phyloP scores from a whole-genome alignment of 35 echinoderm and acorn worm genomes.

The Eucidaris tribuloides region DNA sequence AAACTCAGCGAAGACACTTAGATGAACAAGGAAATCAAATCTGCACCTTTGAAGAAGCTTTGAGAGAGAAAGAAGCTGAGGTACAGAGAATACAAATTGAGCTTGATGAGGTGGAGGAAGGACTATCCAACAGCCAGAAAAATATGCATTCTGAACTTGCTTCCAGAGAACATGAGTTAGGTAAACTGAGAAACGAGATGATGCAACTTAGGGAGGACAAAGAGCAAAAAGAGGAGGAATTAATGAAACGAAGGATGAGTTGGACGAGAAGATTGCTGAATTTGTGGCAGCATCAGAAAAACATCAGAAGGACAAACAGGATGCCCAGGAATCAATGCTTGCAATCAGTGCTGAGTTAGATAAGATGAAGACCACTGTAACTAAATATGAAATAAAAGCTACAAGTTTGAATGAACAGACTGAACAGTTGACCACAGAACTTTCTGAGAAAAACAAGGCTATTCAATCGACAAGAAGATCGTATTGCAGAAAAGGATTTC shows the following conservation, averaged over 20 bases:
- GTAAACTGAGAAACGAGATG: constrained; percentile 8
- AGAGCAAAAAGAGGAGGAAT: constrained; percentile 3
- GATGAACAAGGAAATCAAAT: constrained; percentile 36
- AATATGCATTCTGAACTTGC: constrained; percentile 4
- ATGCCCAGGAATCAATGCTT: background rate
- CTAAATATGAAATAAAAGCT: background rate
- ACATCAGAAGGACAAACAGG: background rate
- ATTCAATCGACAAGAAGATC: background rate
- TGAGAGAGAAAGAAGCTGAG: constrained; percentile 34
- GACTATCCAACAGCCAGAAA: constrained; percentile 45
- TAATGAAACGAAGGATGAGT: constrained; percentile 19
- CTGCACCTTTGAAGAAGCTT: constrained; percentile 12
- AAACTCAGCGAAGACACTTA: constrained; percentile 7
- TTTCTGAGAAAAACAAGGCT: background rate
- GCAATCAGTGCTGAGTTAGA: constrained; percentile 5
- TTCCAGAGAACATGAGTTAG: constrained; percentile 7
- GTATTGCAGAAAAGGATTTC: background rate
- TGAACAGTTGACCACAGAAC: constrained; percentile 1
- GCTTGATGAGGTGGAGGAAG: constrained; percentile 35
- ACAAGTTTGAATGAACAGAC: background rate
- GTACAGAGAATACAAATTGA: constrained; percentile 40
- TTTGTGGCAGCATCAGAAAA: background rate
- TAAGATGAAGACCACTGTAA: background rate
- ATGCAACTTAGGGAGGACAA: background rate
- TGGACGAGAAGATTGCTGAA: constrained; percentile 32